Conservation (phyloP, 2,113 vertebrate species). For the Paradoxurus hermaphroditus region DNA sequence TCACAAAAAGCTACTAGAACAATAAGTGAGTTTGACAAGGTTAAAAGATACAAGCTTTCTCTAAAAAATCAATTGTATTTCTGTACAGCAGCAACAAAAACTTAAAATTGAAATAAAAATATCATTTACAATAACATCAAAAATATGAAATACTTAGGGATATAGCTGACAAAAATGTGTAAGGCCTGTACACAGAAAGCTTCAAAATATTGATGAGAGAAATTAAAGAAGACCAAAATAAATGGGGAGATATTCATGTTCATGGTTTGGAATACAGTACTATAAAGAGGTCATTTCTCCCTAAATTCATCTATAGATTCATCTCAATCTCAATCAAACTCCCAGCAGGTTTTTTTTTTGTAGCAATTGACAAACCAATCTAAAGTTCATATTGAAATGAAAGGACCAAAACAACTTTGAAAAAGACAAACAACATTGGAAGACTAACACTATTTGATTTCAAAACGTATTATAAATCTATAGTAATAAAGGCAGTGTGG, state of each 20-base stretch:
- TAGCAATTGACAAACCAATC: background rate
- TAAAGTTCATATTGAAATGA: background rate
- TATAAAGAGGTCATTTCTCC: constrained; percentile 1
- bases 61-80: background rate
- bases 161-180: background rate
- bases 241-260: background rate
- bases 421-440: background rate
- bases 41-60: background rate
- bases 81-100: background rate
- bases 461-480: background rate
- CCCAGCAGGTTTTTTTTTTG: background rate
- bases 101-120: background rate
- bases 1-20: background rate
- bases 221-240: background rate
- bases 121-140: background rate
- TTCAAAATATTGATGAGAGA: background rate
- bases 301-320: background rate
- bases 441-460: background rate
- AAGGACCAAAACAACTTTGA: background rate
- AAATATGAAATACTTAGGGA: background rate
- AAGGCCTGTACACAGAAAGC: background rate
- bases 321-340: background rate
- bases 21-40: background rate
- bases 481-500: background rate
- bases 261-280: background rate